These are phyloP conservation scores for Andricus quercusramuli DNA, from an alignment of 2,888 invertebrate species.

Conservation along the genomic window DNA sequence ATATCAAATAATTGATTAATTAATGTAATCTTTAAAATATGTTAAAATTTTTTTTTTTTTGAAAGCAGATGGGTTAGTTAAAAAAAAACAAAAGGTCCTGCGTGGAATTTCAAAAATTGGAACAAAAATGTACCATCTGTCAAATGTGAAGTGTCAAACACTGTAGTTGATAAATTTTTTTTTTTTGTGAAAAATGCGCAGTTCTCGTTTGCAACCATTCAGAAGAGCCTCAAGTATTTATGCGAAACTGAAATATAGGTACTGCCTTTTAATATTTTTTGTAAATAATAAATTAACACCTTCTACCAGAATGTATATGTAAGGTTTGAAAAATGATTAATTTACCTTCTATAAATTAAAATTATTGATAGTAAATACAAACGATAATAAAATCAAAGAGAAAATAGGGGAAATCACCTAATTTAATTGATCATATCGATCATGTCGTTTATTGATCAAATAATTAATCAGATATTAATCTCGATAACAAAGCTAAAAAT, in stretches of 20 bases:
- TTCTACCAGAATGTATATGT: no score
- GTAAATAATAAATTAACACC: no score
- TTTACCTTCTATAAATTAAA: neutral
- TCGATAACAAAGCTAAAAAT: neutral
- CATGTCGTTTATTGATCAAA: neutral
- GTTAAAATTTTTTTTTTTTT: no score
- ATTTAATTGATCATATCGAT: neutral
- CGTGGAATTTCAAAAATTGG: neutral
- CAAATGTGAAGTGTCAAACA: slow-evolving; percentile 3
- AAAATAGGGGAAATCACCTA: neutral
- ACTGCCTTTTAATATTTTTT: neutral
- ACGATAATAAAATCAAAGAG: neutral
- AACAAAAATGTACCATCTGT: neutral
- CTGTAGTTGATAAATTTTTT: neutral
- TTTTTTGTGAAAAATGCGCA: neutral
- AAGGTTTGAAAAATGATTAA: no score
- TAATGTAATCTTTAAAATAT: no score
- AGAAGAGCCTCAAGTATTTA: neutral
- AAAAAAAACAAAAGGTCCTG: neutral
- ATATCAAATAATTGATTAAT: no score
- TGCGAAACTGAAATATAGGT: neutral
- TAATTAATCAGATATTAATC: neutral
- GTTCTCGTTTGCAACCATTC: neutral
- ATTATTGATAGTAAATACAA: neutral
- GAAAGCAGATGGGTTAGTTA: neutral